Evolutionary conservation across 2,888 invertebrate species (phyloP), one percentile per base, ranked within the genome.

Genomic region (Agonopterix arenella): DNA sequence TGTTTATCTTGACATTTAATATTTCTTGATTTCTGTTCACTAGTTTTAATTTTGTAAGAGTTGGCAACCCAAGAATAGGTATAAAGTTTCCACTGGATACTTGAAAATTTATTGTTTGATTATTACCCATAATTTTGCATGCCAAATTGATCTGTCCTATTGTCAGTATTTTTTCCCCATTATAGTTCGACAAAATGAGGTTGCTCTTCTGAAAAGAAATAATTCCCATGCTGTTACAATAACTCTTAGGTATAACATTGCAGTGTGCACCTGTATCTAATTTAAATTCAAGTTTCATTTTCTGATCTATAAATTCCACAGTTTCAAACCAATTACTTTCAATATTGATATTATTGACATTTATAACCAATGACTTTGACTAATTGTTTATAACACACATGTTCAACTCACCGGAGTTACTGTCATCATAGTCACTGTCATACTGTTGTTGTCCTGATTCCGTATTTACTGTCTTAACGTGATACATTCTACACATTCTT

Each of bases 231-330:
- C 40, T 13, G 13, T 46, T 46, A 10, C 13, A 46, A 38, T 38
- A 9, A 10, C 13, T 36, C 16, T 38, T 46, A 5, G 38, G 18
- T 13, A 46, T 46, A 8, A 40, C 46, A 40, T 40, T 40, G 10
- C 40, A 46, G 11, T 46, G 40, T 3, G 46, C 46, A 13, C 46
- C 46, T 40, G 46, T 46, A 16, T 40, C 46, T 46, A 46, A 40
- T 4, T 46, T 46, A 40, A 46, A 46, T 46, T 46, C 38, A 8
- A 40, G 11, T 4, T 13, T 47, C 36, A 42, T 47, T 38, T 36
- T 28, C 28, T 42, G 41, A 11, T 42, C 47, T 8, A 47, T 42
- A 42, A 42, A 42, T 8, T 42, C 13, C 13, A 13, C 13, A 13
- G 13, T 13, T 13, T 13, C 13, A 13, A 13, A 13, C 13, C 13